phyloP scores from a whole-genome alignment of 2,113 vertebrate genomes.

The Gadus chalcogrammus region DNA sequence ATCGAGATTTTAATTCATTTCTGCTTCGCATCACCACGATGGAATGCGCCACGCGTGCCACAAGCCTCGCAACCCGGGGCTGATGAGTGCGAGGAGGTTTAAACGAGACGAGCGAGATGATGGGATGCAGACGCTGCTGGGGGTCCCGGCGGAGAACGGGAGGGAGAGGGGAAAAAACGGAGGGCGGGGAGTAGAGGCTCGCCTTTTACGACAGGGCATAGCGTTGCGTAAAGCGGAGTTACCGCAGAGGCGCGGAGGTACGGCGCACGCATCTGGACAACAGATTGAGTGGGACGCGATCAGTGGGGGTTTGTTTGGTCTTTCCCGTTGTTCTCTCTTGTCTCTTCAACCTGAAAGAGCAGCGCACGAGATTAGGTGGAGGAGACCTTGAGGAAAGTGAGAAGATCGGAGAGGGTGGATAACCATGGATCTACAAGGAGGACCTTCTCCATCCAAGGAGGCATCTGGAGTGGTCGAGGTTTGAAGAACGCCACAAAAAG shows the following conservation, averaged over 20 bases:
- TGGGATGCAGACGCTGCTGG: slow-evolving; percentile 74
- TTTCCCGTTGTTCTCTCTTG: slow-evolving; percentile 26
- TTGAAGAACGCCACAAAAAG: too few species aligned
- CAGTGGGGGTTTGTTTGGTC: slow-evolving; percentile 63
- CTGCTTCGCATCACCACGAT: slow-evolving; percentile 69
- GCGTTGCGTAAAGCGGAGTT: slow-evolving; percentile 56
- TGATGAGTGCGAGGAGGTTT: slow-evolving; percentile 69
- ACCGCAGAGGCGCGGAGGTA: slow-evolving; percentile 52
- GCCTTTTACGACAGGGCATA: slow-evolving; percentile 51
- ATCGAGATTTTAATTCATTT: slow-evolving; percentile 73
- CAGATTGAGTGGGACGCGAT: slow-evolving; percentile 49
- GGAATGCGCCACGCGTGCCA: slow-evolving; percentile 70
- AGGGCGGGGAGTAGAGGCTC: slow-evolving; percentile 18
- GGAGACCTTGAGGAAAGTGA: not conserved
- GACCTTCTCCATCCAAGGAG: too few species aligned
- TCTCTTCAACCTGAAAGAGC: slow-evolving; percentile 30
- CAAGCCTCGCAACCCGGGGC: slow-evolving; percentile 66
- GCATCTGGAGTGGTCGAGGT: too few species aligned
- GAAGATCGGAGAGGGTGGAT: too few species aligned
- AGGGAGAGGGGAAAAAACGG: not conserved
- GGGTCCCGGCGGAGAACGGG: slow-evolving; percentile 30
- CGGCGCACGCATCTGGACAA: slow-evolving; percentile 55
- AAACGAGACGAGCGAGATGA: slow-evolving; percentile 54
- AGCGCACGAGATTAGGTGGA: slow-evolving; percentile 55
- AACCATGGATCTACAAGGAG: too few species aligned